Conservation (phyloP, 2,113 vertebrate genomes). For the Patagioenas fasciata region DNA sequence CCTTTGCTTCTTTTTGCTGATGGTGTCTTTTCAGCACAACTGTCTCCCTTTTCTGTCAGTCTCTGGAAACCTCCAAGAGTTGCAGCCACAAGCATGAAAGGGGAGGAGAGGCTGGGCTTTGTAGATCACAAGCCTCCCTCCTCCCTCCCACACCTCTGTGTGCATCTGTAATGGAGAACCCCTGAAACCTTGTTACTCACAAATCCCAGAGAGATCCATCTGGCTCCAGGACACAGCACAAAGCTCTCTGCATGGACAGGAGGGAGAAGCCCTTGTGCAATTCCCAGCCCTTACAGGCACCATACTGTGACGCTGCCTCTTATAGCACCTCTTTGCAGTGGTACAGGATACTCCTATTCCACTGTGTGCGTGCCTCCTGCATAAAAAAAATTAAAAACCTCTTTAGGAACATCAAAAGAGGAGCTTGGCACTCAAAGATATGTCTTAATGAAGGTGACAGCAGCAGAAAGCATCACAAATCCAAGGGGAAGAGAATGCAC, state of each 20-base stretch:
- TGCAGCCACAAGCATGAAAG: not conserved
- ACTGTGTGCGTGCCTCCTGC: not conserved
- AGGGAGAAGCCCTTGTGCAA: not conserved
- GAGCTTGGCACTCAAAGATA: not conserved
- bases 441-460: constrained; percentile 24
- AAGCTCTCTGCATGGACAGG: not conserved
- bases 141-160: not conserved
- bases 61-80: not conserved
- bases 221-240: not conserved
- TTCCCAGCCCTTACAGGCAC: not conserved
- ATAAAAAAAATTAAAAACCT: not conserved
- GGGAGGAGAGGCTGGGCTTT: not conserved
- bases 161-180: not conserved
- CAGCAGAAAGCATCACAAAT: constrained; percentile 9
- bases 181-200: not conserved
- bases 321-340: not conserved
- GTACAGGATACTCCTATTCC: not conserved
- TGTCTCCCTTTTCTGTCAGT: not conserved
- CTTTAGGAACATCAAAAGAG: not conserved
- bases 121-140: not conserved
- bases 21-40: not conserved
- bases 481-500: not conserved
- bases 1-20: not conserved
- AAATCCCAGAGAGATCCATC: not conserved
- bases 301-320: not conserved